Evolutionary conservation across 1,140 invertebrate species (phyloP), one percentile per base, ranked within the genome.

Genomic region (Sarcophaga peregrina): DNA sequence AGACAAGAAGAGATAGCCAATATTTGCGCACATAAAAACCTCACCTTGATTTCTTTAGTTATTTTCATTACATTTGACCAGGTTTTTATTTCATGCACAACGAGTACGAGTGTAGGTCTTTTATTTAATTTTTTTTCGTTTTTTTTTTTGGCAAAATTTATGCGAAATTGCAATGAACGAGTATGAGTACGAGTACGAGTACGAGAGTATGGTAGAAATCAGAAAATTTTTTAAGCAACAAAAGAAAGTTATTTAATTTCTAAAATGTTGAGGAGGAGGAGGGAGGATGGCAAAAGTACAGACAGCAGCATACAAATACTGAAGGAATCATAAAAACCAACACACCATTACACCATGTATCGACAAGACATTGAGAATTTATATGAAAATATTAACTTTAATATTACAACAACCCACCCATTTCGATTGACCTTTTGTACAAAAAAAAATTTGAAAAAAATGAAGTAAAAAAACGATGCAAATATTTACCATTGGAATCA

Each of bases 361-460:
- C 25, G 25, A 37, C 25, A 68, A 58, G 13, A 20, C n/a, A 68
- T 25, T 68, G 62, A 68, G 20, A 68, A 68, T 68, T 68, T 68
- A 68, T 78, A 78, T 78, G 75, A 78, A 78, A 78, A 78, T 78
- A 78, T 78, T 78, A 78, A 78, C 75, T 78, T 78, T 78, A 78
- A 78, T 78, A 78, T 78, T 78, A 52, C 75, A 72, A 72, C 62
- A 25, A 78, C 75, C 75, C 75, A 78, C 75, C 75, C 75, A 78
- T 78, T 78, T 78, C 75, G 75, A 50, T 78, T 78, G 75, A 78
- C 75, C 75, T 78, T 78, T 78, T 52, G 48, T 68, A n/a, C 17
- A 68, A 68, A 52, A 52, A 52, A 68, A 68, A 20, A 68, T 10
- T 50, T 78, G 75, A 52, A 15, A 68, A 37, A 37, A 37, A 37